Evolutionary conservation across 2,113 vertebrate species (phyloP).

Genomic region (Pardalotus punctatus): DNA sequence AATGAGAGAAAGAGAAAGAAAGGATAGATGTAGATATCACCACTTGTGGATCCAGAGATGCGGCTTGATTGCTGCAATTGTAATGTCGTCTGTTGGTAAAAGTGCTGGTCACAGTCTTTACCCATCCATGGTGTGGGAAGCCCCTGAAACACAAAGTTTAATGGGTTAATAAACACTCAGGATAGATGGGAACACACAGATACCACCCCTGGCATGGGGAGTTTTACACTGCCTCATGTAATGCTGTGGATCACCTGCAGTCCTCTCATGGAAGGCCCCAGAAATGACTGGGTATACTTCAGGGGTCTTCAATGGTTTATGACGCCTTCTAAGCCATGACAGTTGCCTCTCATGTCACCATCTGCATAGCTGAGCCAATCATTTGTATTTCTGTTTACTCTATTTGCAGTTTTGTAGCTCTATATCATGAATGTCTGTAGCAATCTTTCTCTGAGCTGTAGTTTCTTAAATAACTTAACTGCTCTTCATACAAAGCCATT

Average conservation of each 20-base stretch:
- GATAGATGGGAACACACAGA: not conserved
- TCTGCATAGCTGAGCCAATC: not conserved
- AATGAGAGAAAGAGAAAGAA: not conserved
- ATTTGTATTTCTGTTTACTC: not conserved
- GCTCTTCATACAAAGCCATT: not conserved
- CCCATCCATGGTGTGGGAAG: not conserved
- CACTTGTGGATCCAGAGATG: not conserved
- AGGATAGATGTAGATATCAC: not conserved
- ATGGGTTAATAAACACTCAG: not conserved
- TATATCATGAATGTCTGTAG: not conserved
- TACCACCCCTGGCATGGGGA: fast-evolving
- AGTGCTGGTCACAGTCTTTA: not conserved
- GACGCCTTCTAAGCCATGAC: not conserved
- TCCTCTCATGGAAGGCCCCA: not conserved
- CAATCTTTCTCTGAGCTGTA: not conserved
- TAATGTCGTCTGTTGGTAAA: fast-evolving
- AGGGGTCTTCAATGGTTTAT: not conserved
- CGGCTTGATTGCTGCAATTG: fast-evolving
- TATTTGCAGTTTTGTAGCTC: not conserved
- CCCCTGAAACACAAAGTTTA: not conserved
- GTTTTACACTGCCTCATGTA: not conserved
- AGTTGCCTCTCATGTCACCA: not conserved
- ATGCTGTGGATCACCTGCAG: not conserved
- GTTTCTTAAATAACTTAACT: not conserved
- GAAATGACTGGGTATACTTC: not conserved